A percentile compares a stretch with the other conserved stretches of the same genome.
phyloP scores from a whole-genome alignment of 1,140 invertebrate genomes.

The Ephestia elutella region DNA sequence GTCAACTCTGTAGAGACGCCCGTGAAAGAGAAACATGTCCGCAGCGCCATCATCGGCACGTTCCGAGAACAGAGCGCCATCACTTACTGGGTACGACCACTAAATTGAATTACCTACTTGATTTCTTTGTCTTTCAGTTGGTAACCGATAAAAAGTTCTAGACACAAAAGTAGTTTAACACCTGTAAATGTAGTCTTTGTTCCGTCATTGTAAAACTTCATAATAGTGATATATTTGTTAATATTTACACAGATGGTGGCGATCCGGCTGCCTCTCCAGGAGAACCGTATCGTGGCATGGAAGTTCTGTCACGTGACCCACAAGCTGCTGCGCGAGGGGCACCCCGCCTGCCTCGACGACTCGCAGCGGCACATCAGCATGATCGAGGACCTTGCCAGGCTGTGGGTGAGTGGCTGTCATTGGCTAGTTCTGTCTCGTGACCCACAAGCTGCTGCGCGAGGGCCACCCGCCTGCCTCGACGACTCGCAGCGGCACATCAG shows the following conservation, averaged over 20 bases:
- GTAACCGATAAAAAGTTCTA: too few species aligned
- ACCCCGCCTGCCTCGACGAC: conserved; percentile 89
- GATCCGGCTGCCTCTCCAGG: conserved; percentile 87
- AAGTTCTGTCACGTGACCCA: conserved; percentile 99
- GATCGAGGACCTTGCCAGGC: conserved; percentile 88
- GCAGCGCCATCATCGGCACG: conserved; percentile 95
- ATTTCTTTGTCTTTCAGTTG: too few species aligned
- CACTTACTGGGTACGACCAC: conserved; percentile 85
- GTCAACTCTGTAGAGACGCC: conserved; percentile 91
- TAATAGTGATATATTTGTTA: neutral
- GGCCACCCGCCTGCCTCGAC: conserved; percentile 91
- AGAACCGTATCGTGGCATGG: conserved; percentile 96
- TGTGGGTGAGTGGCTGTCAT: conserved; percentile 81
- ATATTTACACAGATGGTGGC: conserved; percentile 76
- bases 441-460: conserved; percentile 96
- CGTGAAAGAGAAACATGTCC: conserved; percentile 97
- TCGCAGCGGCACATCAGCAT: conserved; percentile 85
- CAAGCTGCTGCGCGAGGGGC: conserved; percentile 96
- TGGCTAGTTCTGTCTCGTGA: conserved; percentile 94
- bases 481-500: conserved; percentile 87
- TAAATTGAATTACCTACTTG: neutral
- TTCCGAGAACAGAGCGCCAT: conserved; percentile 92
- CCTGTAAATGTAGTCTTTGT: too few species aligned
- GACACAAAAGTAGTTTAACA: too few species aligned
- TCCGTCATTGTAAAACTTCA: neutral